phyloP scores from a whole-genome alignment of 2,888 invertebrate species.

The Drosophila mettleri region DNA sequence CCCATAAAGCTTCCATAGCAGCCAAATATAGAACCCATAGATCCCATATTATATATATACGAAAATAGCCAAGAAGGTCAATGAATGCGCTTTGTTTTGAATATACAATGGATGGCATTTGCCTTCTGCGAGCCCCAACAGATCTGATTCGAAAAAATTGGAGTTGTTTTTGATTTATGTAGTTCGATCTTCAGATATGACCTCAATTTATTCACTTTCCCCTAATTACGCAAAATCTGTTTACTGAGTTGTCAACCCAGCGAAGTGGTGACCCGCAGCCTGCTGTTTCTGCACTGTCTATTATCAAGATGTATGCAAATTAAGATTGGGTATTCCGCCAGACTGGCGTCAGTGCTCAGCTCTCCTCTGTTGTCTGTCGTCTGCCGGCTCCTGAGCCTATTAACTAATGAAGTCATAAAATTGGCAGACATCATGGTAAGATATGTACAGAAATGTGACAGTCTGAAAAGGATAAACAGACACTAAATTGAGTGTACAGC shows the following conservation, averaged over 20 bases:
- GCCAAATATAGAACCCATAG: slow-evolving; percentile 15
- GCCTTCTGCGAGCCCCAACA: not conserved
- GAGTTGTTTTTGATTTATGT: slow-evolving; percentile 24
- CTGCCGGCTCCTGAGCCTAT: slow-evolving; percentile 43
- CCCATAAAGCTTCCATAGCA: not conserved
- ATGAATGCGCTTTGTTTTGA: slow-evolving; percentile 11
- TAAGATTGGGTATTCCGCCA: slow-evolving; percentile 38
- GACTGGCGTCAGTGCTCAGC: slow-evolving; percentile 41
- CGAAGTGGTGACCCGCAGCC: slow-evolving; percentile 3
- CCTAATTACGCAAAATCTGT: slow-evolving; percentile 40
- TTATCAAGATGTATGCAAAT: slow-evolving; percentile 20
- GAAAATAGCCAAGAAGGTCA: slow-evolving; percentile 14
- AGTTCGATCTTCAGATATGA: slow-evolving; percentile 21
- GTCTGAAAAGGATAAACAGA: slow-evolving; percentile 21
- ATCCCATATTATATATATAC: not conserved
- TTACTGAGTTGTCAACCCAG: slow-evolving; percentile 21
- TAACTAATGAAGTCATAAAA: slow-evolving; percentile 70
- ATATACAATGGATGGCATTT: not conserved
- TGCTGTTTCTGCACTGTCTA: not conserved
- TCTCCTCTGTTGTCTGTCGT: not conserved
- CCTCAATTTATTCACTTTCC: slow-evolving; percentile 22
- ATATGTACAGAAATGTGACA: slow-evolving; percentile 31
- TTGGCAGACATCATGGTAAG: slow-evolving; percentile 44
- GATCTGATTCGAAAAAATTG: slow-evolving; percentile 6
- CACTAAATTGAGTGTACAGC: slow-evolving; percentile 6